Base-by-base conservation (phyloP, 1,140 invertebrate species). In the Diabrotica virgifera region DNA sequence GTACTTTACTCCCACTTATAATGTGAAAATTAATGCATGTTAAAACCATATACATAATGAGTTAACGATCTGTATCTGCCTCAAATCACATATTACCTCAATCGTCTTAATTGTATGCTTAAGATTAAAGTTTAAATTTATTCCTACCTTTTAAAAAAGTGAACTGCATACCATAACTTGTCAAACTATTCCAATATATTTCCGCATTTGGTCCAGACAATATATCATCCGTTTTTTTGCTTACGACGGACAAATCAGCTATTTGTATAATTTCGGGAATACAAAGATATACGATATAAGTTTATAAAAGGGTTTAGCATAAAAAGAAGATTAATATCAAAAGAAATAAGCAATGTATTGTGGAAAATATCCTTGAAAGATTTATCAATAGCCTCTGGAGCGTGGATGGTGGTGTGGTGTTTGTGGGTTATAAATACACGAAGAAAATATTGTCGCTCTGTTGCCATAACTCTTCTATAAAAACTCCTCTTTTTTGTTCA, bases 301-400 rank as follows among this genome's bases (percentile, higher is more conserved):
- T 46, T 46, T 46, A 46, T 46, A 46, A 46, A 46, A 46, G 40
- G 40, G 40, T 46, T 46, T 46, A 46, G 40, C 40, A 46, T 46
- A 46, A 4, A 46, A 46, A 46, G n/a, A 46, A 46, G 40, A 46
- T 46, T 46, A 5, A 46, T 46, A 46, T 46, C 40, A 10, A n/a
- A n/a, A 10, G 40, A n/a, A 10, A 46, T 46, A n/a, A 46, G 40
- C 24, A 24, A 24, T 46, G 8, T 46, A 46, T 46, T 46, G 40
- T 46, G 40, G n/a, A 46, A 46, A 46, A 46, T 10, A 10, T 46
- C 40, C n/a, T 8, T 5, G 40, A n/a, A n/a, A 46, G 40, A 46
- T 46, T 46, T 46, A 46, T 46, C 40, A 46, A 46, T 46, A 46
- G 40, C 40, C 40, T 10, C n/a, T 46, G 8, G 40, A 46, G 40